Evolutionary conservation across 2,888 invertebrate species (phyloP), one percentile per base, ranked within the genome.

Genomic region (Heliconius sara): DNA sequence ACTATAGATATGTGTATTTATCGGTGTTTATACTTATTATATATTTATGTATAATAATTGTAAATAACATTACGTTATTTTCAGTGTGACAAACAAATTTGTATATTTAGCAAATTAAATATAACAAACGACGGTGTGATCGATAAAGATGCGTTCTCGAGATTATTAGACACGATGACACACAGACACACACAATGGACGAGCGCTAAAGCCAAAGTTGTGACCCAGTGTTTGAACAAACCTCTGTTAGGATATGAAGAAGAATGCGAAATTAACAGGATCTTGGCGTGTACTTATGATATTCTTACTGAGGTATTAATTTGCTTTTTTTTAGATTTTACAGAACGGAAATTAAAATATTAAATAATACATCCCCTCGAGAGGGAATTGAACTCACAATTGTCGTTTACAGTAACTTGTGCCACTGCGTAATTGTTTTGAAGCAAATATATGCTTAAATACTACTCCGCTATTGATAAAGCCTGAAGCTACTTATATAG

Each of bases 241-340:
- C 87, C 88, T 0, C 34, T 87, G 0, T 75, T 78, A 1, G 89
- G 86, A 0, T 93, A 93, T 68, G 87, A 87, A 0, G 88, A 85
- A 1, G 89, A 87, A 0, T 95, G 95, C 79, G 89, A 92, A 77
- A 91, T 95, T 7, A 94, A 94, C 71, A 90, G 88, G 16, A 77
- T 95, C 0, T 77, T 95, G 60, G 88, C 89, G 25, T 95, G 95
- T 63, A 91, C 92, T 2, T 88, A 93, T 43, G 95, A 95, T 85
- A 89, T 94, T 0, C 85, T 95, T 3, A 89, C 91, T 78, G 95
- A 95, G 91, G 95, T 95, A 60, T 60, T 22, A 12, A 60, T 60
- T 10, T 1, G 10, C 0, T 52, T 22, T 22, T 52, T 7, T 22
- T 52, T 22, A 9, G 52, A 3, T 52, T 52, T 39, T 52, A 2